Percentiles rank a stretch among this genome's conserved stretches.
phyloP scores from a whole-genome alignment of 2,113 vertebrate genomes.

The Psittacus erithacus region DNA sequence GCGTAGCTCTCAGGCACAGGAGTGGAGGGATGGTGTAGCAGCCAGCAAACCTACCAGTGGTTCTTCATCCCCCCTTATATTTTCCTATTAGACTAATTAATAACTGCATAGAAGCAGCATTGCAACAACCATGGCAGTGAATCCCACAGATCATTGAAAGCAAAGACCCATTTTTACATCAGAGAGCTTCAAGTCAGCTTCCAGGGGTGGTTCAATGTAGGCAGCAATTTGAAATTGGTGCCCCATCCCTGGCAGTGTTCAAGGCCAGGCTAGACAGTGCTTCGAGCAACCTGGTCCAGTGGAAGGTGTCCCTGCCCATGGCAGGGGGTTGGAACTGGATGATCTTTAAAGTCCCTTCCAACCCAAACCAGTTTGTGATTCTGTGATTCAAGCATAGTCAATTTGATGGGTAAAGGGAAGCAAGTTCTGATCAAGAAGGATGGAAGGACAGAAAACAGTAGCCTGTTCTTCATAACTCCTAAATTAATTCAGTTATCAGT shows the following conservation, averaged over 20 bases:
- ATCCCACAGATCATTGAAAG: not conserved
- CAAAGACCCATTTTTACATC: not conserved
- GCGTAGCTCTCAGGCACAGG: fast-evolving
- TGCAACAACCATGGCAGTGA: not conserved
- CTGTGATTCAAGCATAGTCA: not conserved
- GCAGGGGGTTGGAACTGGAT: not conserved
- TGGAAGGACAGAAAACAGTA: not conserved
- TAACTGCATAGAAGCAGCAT: not conserved
- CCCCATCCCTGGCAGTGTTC: not conserved
- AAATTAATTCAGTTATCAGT: not conserved
- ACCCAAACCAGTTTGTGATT: not conserved
- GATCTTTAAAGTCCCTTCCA: not conserved
- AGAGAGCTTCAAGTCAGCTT: not conserved
- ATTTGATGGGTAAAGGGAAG: not conserved
- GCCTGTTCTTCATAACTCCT: not conserved
- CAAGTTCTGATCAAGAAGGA: fast-evolving
- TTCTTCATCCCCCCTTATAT: not conserved
- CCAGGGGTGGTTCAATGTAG: not conserved
- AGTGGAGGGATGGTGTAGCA: not conserved
- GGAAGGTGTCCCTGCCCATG: not conserved
- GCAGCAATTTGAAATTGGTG: not conserved
- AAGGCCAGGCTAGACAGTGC: not conserved
- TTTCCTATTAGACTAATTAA: not conserved
- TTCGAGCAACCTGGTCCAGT: not conserved
- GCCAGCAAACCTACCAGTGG: not conserved